Evolutionary conservation across 2,888 invertebrate genomes (phyloP), one percentile per base, ranked within the genome.

Genomic region (Apamea anceps): DNA sequence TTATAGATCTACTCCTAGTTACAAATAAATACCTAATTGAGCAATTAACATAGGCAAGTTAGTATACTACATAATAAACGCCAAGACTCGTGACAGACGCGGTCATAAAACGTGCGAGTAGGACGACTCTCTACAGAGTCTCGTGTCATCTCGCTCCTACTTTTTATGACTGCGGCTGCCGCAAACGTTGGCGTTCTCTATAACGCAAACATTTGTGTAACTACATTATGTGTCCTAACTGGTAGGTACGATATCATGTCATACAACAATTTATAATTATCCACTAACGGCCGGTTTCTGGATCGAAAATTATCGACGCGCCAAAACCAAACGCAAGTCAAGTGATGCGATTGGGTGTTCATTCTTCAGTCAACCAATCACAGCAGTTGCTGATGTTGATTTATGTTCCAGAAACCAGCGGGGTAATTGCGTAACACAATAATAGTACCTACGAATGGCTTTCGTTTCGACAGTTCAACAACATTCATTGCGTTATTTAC

Each of bases 171-270:
- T 3, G 15, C n/a, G 12, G 21, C 15, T 48, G 25, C 5, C 45
- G 25, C 37, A 18, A 84, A 62, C 0, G 15, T 68, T 78, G 45
- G 45, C 37, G 25, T 62, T 67, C 45, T 68, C 25, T 45, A 77
- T 77, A 90, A 85, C 88, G 89, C 88, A 89, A 82, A 87, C 73
- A 90, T 93, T 91, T 91, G 92, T 93, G 92, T 90, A 32, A 1
- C 32, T 32, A 87, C 78, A 87, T 75, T 81, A 82, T 67, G 60
- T 78, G n/a, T 92, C 94, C 95, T 94, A 86, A 91, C 83, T 88
- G 83, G 94, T 94, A 95, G 94, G 94, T 94, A 94, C 93, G 87
- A 89, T 89, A 91, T 89, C 75, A 86, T 85, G 82, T 84, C 75
- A 84, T 77, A 85, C 79, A 82, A 85, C 81, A 88, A 85, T 83